A percentile compares a stretch with the other conserved stretches of the same genome.
phyloP scores from a whole-genome alignment of 2,797 vertebrate genomes.

The Xerus rutilus region DNA sequence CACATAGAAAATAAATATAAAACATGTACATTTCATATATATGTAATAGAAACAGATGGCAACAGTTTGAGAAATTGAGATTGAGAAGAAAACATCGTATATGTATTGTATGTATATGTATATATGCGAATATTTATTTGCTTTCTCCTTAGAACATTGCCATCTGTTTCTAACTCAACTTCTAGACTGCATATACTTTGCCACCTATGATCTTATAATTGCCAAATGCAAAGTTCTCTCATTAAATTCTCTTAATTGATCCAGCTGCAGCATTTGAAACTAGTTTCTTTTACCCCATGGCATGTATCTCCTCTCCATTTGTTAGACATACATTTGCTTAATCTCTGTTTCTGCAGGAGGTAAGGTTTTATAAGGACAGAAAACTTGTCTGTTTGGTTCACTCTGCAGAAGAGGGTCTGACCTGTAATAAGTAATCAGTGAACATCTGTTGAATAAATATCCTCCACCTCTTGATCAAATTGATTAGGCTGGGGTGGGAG shows the following conservation, averaged over 20 bases:
- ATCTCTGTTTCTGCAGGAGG: not conserved
- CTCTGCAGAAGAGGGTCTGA: not conserved
- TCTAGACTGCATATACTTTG: not conserved
- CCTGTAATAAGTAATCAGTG: not conserved
- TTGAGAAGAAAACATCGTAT: not conserved
- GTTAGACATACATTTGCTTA: not conserved
- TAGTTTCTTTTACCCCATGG: not conserved
- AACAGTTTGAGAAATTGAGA: not conserved
- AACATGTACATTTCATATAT: not conserved
- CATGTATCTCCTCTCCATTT: not conserved
- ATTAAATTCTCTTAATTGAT: not conserved
- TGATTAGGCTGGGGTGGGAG: not conserved
- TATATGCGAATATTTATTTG: not conserved
- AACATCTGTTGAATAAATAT: slow-evolving; percentile 16
- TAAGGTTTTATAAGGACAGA: not conserved
- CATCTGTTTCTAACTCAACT: slow-evolving; percentile 34
- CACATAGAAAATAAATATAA: not conserved
- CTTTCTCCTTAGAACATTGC: not conserved
- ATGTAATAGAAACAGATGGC: slow-evolving; percentile 11
- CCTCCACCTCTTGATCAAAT: not conserved
- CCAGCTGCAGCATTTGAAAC: not conserved
- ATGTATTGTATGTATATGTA: not conserved
- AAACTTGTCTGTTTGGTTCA: not conserved
- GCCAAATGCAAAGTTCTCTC: not conserved
- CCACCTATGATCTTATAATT: not conserved